Base-by-base conservation (phyloP, 2,888 invertebrate species). In the Pseudeuparius sepicola region DNA sequence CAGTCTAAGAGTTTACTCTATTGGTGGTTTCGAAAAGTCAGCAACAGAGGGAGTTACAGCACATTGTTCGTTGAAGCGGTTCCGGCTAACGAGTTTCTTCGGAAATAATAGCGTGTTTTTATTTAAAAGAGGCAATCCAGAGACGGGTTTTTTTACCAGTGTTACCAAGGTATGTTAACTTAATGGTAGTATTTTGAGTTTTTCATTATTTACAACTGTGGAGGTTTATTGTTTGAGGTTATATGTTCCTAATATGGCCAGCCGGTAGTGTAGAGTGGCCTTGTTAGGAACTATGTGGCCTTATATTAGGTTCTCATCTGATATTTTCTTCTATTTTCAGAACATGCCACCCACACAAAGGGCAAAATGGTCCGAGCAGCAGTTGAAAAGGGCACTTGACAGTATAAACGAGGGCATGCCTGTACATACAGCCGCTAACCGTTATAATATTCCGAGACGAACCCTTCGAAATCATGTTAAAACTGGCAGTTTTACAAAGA, bases 301-400 rank as follows among this genome's bases (percentile, higher is more conserved):
- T 24, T 24, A n/a, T n/a, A 28, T 12, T 28, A 28, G 23, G 31
- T 31, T 31, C 31, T 20, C 14, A 31, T 20, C 18, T 20, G 31
- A 20, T 20, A 31, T 31, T 31, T 31, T 31, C 23, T 29, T 29
- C 5, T 29, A 29, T 29, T 29, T 29, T 15, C 29, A 11, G 31
- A 31, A 31, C 23, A 31, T 31, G 20, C 23, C 23, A 31, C 31
- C 31, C 18, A 31, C 23, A 31, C 31, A 31, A 31, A 31, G 24
- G 2, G 31, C 31, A 23, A 31, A 31, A 31, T 31, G 23, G 31
- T 14, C 31, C 13, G 24, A 31, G 31, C 31, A 31, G 31, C 31
- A 31, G 14, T 23, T 31, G 31, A 31, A 14, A 31, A 31, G 31
- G 25, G 32, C 24, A 4, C 15, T 24, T 32, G 32, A 24, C 24